Evolutionary conservation across 2,113 vertebrate genomes (phyloP).

Genomic region (Stegostoma tigrinum): DNA sequence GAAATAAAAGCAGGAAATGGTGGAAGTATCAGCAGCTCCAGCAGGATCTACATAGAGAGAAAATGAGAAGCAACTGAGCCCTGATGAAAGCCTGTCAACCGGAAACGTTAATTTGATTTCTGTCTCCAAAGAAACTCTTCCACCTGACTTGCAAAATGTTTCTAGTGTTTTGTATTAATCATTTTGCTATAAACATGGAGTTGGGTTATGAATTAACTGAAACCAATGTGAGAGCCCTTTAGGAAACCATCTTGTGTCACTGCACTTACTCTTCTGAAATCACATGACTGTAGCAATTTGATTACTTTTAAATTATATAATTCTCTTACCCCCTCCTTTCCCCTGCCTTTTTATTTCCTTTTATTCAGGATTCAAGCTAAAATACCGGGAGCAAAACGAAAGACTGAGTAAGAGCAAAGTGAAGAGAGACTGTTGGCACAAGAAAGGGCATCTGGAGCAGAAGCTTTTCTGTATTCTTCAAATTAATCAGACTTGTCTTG

Average conservation of each 20-base stretch:
- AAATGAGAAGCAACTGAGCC: not conserved
- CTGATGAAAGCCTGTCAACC: not conserved
- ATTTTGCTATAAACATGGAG: not conserved
- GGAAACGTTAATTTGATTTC: not conserved
- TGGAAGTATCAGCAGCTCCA: not conserved
- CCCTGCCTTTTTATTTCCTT: not conserved
- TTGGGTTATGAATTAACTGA: not conserved
- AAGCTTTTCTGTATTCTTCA: constrained; percentile 34
- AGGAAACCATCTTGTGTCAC: not conserved
- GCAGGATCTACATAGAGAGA: not conserved
- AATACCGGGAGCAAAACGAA: constrained; percentile 93
- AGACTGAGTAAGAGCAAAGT: constrained; percentile 72
- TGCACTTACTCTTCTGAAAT: not conserved
- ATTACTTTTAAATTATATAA: not conserved
- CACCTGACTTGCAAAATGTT: not conserved
- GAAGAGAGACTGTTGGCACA: constrained; percentile 46
- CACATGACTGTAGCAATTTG: not conserved
- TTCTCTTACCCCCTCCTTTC: not conserved
- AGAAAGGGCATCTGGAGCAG: constrained; percentile 43
- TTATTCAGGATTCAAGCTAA: constrained; percentile 86
- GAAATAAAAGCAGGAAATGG: not conserved
- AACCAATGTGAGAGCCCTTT: not conserved
- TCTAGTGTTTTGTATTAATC: not conserved
- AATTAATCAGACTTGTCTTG: constrained; percentile 51
- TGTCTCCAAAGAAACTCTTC: not conserved